Percentiles rank a stretch among this genome's conserved stretches.
Evolutionary conservation across 1,140 invertebrate species (phyloP).

Genomic region (Cydia splendana): DNA sequence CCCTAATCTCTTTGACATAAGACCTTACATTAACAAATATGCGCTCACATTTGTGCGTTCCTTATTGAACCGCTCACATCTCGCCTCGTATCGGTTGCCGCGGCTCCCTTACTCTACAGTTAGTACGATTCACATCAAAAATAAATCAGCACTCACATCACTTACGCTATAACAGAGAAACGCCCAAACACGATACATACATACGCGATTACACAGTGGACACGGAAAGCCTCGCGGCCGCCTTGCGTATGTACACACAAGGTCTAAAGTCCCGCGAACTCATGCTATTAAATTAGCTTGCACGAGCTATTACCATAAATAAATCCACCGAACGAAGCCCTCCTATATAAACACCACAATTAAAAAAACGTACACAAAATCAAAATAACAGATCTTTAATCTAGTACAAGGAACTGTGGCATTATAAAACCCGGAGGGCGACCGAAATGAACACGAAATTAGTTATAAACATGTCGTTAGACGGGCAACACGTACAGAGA

Average conservation of each 20-base stretch:
- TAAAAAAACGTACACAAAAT: not conserved
- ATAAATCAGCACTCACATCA: slow-evolving; percentile 34
- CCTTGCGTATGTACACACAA: not conserved
- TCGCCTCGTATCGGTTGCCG: not conserved
- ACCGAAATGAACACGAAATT: slow-evolving; percentile 22
- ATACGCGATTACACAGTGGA: slow-evolving; percentile 28
- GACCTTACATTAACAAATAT: slow-evolving; percentile 10
- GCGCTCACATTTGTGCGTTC: slow-evolving; percentile 7
- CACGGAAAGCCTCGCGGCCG: slow-evolving; percentile 19
- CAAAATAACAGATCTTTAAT: slow-evolving; percentile 10
- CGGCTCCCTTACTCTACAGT: slow-evolving; percentile 16
- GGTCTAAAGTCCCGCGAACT: not conserved
- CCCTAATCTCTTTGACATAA: not conserved
- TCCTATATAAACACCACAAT: not conserved
- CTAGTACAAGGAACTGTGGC: slow-evolving; percentile 10
- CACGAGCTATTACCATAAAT: not conserved
- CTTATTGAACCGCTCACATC: not conserved
- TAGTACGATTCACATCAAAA: slow-evolving; percentile 34
- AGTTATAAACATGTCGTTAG: slow-evolving; percentile 43
- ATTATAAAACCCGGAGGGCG: not conserved
- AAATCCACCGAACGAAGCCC: slow-evolving; percentile 24
- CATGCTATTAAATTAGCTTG: slow-evolving; percentile 11
- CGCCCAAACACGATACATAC: slow-evolving; percentile 32
- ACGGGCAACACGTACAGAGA: slow-evolving; percentile 55
- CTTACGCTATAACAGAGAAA: slow-evolving; percentile 36